Base-by-base conservation (phyloP, 2,888 invertebrate species). In the Ariolimax columbianus region DNA sequence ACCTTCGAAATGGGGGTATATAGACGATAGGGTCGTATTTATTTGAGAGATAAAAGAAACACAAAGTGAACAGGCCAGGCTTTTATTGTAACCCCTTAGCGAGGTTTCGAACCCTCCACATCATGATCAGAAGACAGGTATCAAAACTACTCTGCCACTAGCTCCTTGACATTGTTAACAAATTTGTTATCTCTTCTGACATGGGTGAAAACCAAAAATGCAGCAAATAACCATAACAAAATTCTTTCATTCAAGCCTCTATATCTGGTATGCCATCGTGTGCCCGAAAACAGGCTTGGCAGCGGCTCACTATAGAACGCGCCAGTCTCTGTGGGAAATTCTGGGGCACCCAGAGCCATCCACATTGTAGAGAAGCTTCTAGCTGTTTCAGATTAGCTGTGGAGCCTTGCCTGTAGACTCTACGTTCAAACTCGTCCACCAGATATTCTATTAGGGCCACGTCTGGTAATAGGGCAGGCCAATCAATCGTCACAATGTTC, bases 231-330 rank as follows among this genome's bases (percentile, higher is more conserved):
- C n/a, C n/a, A n/a, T n/a, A n/a, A 40, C 0, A 38, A 40, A 40
- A 40, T 26, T 40, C 38, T 7, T 38, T 72, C 72, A 72, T 40
- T 33, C 66, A 33, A 33, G 1, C 66, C 66, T 66, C 66, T 33
- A 33, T 66, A 66, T 66, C 66, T 66, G 66, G 40, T 72, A 72
- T 72, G 40, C 40, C 72, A 40, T 26, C 26, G n/a, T 72, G 1
- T 72, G 72, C n/a, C 26, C 40, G 40, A 38, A 72, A 72, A 72
- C 40, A 72, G 19, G 72, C 40, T 40, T 72, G 72, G 72, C 72
- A 72, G 72, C 72, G 26, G 72, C 11, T 72, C 26, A 6, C 0
- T 6, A 1, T 40, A 40, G 11, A 72, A 72, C 14, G 23, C 72
- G 26, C 72, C 38, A 38, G 26, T 72, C 40, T 72, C 17, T 72